Evolutionary conservation across 2,888 invertebrate species (phyloP).

Genomic region (Drosophila neonasuta): DNA sequence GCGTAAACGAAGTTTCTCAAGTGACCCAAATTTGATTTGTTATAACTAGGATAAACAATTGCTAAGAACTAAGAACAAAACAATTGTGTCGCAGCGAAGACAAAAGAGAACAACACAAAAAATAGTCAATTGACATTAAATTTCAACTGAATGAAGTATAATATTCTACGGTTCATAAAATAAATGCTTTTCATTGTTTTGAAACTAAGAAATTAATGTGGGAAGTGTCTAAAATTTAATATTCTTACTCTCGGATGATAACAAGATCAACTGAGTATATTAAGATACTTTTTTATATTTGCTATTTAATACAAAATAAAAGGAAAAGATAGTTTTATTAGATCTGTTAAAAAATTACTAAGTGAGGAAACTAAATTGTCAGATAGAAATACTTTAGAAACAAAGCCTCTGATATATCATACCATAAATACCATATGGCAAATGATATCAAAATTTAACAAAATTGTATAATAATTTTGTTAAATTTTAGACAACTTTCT

Average conservation of each 20-base stretch:
- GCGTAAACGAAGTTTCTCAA: constrained; percentile 24
- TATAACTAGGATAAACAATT: constrained; percentile 1
- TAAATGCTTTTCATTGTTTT: neutral
- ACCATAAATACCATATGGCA: too few species aligned
- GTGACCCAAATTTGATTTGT: constrained; percentile 18
- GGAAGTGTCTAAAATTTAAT: neutral
- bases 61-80: neutral
- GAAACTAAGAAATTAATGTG: neutral
- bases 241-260: too few species aligned
- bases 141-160: neutral
- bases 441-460: too few species aligned
- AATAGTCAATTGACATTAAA: neutral
- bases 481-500: neutral
- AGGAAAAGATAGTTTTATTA: too few species aligned
- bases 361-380: too few species aligned
- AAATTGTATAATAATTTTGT: too few species aligned
- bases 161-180: neutral
- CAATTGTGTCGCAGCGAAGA: neutral
- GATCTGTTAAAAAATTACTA: too few species aligned
- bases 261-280: neutral
- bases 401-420: too few species aligned
- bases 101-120: too few species aligned
- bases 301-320: too few species aligned
- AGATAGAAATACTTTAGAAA: too few species aligned
- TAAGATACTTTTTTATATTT: too few species aligned